phyloP scores from a whole-genome alignment of 2,888 invertebrate genomes.

The Drosophila aldrichi region DNA sequence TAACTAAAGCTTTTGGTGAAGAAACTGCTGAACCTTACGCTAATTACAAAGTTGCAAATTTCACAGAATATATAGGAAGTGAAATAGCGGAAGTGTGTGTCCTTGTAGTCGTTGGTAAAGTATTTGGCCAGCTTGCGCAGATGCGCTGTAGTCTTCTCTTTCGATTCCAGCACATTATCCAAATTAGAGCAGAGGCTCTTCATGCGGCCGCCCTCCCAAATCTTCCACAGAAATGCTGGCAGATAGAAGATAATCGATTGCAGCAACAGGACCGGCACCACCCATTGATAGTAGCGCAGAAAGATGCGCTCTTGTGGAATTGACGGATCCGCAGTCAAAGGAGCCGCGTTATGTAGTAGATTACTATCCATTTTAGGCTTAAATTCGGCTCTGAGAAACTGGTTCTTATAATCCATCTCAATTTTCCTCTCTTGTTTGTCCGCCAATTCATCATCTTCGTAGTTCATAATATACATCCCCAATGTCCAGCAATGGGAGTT shows the following conservation, averaged over 20 bases:
- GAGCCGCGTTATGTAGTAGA: slow-evolving; percentile 33
- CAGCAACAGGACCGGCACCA: slow-evolving; percentile 80
- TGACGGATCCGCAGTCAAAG: slow-evolving; percentile 2
- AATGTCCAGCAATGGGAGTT: slow-evolving; percentile 93
- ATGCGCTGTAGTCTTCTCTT: slow-evolving; percentile 62
- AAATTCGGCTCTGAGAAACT: not conserved
- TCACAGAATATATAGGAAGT: slow-evolving; percentile 90
- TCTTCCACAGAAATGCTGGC: slow-evolving; percentile 84
- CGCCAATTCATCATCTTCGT: slow-evolving; percentile 25
- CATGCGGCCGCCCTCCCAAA: slow-evolving; percentile 86
- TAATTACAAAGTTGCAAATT: slow-evolving; percentile 90
- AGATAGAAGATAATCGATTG: slow-evolving; percentile 82
- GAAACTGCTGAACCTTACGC: slow-evolving; percentile 86
- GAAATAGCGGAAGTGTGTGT: slow-evolving; percentile 86
- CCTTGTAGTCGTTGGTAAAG: slow-evolving; percentile 78
- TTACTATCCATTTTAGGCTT: slow-evolving; percentile 26
- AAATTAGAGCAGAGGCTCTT: slow-evolving; percentile 82
- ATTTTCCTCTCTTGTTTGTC: slow-evolving; percentile 8
- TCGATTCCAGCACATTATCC: slow-evolving; percentile 68
- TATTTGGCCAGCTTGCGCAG: slow-evolving; percentile 74
- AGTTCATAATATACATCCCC: slow-evolving; percentile 88
- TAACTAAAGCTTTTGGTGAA: not conserved
- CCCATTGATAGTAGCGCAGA: slow-evolving; percentile 85
- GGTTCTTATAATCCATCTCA: slow-evolving; percentile 66
- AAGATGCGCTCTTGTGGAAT: slow-evolving; percentile 65